Percentiles rank a stretch among this genome's conserved stretches.
These are phyloP conservation scores for Nomada fucata DNA, from an alignment of 2,888 invertebrate genomes.

Conservation along the genomic window DNA sequence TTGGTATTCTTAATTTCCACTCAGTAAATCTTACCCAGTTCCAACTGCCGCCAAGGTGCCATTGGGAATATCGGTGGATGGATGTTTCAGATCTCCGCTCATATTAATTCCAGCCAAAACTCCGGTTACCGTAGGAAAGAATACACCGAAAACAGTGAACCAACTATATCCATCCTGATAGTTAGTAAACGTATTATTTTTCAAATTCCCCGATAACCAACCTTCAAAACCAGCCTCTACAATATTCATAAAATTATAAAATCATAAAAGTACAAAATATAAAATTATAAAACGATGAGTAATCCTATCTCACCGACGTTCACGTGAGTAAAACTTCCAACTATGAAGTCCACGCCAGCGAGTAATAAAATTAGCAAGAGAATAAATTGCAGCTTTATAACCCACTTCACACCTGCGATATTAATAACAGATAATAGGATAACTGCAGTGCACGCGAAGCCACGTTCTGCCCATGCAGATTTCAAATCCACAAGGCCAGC, in stretches of 20 bases:
- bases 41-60: slow-evolving; percentile 97
- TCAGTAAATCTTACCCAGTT: slow-evolving; percentile 88
- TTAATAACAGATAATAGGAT: slow-evolving; percentile 95
- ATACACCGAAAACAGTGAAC: slow-evolving; percentile 98
- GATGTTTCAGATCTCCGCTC: slow-evolving; percentile 97
- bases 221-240: slow-evolving; percentile 93
- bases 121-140: slow-evolving; percentile 98
- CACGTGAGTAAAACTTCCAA: slow-evolving; percentile 94
- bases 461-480: slow-evolving; percentile 92
- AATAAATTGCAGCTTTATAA: slow-evolving; percentile 96
- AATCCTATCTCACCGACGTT: slow-evolving; percentile 87
- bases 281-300: neutral
- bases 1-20: neutral
- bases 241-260: slow-evolving; percentile 58
- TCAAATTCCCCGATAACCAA: slow-evolving; percentile 92
- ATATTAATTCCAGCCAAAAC: slow-evolving; percentile 99
- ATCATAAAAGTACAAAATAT: neutral
- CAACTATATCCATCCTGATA: slow-evolving; percentile 94
- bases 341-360: slow-evolving; percentile 96
- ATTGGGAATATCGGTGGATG: slow-evolving; percentile 96
- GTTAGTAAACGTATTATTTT: slow-evolving; percentile 92
- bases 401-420: slow-evolving; percentile 99
- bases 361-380: slow-evolving; percentile 93
- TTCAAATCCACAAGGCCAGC: slow-evolving; percentile 91
- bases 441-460: slow-evolving; percentile 95